These are phyloP conservation scores for Beris chalybata DNA, from an alignment of 2,888 invertebrate species.

Conservation along the genomic window DNA sequence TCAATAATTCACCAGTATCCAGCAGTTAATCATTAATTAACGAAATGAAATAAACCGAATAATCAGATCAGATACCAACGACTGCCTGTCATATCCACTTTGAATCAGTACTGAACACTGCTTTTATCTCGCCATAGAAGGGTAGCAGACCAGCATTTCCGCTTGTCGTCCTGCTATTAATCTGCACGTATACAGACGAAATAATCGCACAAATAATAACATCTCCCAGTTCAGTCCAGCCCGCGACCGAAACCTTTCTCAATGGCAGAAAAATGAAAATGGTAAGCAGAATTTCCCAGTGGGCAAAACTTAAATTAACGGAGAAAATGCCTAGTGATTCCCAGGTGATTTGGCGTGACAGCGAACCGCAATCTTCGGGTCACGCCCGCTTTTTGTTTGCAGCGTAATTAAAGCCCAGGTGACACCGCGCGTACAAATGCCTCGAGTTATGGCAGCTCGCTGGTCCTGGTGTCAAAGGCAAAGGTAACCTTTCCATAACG, in stretches of 20 bases:
- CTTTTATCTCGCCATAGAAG: too few species aligned
- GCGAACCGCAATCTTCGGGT: conserved; percentile 2
- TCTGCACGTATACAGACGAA: too few species aligned
- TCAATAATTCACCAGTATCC: too few species aligned
- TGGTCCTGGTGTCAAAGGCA: neutral
- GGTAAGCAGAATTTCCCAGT: neutral
- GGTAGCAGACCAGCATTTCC: too few species aligned
- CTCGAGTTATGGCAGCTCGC: neutral
- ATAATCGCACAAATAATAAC: too few species aligned
- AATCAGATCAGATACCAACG: too few species aligned
- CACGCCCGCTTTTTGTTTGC: conserved; percentile 11
- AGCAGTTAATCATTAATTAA: too few species aligned
- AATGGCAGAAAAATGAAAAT: conserved; percentile 15
- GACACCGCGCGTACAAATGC: neutral
- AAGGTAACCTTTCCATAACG: neutral
- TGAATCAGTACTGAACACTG: too few species aligned
- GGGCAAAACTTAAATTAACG: conserved; percentile 9
- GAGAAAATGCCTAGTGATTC: conserved; percentile 7
- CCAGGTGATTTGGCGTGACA: conserved; percentile 16
- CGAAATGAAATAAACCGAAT: too few species aligned
- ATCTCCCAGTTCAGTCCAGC: too few species aligned
- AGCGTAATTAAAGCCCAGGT: conserved; percentile 15
- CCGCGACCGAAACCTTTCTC: neutral
- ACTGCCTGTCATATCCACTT: too few species aligned
- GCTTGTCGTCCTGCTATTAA: too few species aligned